Conservation (phyloP, 1,140 invertebrate species). For the Ruditapes philippinarum region DNA sequence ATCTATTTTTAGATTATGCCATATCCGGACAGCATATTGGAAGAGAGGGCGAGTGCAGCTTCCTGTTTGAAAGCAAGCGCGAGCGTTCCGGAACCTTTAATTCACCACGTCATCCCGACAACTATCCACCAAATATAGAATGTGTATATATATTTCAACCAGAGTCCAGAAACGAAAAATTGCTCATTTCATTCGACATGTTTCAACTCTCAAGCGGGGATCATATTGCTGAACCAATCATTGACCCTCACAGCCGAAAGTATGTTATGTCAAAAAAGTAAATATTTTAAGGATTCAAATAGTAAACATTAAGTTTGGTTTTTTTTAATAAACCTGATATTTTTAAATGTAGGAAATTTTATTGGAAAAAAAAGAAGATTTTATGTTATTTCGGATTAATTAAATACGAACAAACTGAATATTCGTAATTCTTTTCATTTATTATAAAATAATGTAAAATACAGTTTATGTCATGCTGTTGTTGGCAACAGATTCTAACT, state of each 20-base stretch:
- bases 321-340: no score
- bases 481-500: no score
- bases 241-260: constrained; percentile 19
- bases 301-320: no score
- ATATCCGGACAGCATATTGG: constrained; percentile 94
- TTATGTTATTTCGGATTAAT: no score
- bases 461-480: no score
- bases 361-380: no score
- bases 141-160: constrained; percentile 95
- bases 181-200: constrained; percentile 74
- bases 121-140: constrained; percentile 97
- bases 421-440: no score
- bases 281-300: no score
- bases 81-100: constrained; percentile 96
- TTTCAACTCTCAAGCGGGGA: constrained; percentile 57
- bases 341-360: no score
- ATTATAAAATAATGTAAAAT: no score
- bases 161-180: constrained; percentile 51
- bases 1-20: constrained; percentile 87
- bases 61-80: constrained; percentile 95
- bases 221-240: background rate
- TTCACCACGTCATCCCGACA: constrained; percentile 97
- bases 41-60: constrained; percentile 92
- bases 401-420: no score
- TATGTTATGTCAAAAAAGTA: no score